Conservation (phyloP, 2,113 vertebrate species). For the Hippocampus barbouri region DNA sequence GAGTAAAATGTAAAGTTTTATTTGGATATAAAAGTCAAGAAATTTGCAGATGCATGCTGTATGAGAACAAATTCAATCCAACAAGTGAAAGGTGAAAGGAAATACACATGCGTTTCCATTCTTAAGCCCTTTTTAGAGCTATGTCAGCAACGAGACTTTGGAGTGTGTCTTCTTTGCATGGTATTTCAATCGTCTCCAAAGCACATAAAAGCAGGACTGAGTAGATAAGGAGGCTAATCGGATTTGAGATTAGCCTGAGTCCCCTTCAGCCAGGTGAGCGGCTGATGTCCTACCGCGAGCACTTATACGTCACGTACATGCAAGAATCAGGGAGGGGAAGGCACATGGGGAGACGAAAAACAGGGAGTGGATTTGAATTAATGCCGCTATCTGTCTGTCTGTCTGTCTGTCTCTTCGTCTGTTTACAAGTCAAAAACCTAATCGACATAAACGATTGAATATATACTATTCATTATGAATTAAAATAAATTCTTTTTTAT, state of each 20-base stretch:
- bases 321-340: conserved; percentile 9
- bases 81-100: too few species aligned
- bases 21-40: too few species aligned
- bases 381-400: not conserved
- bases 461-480: not conserved
- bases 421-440: not conserved
- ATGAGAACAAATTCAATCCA: too few species aligned
- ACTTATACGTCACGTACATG: conserved; percentile 33
- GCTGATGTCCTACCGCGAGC: conserved; percentile 42
- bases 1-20: too few species aligned
- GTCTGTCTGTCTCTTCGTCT: not conserved
- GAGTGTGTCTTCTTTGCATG: conserved; percentile 17
- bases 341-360: not conserved
- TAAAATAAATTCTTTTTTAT: not conserved
- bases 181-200: conserved; percentile 68
- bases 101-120: not conserved
- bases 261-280: conserved; percentile 60
- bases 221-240: conserved; percentile 71
- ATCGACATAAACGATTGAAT: not conserved
- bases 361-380: not conserved
- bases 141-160: too few species aligned
- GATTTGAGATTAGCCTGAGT: conserved; percentile 67
- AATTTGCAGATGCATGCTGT: too few species aligned
- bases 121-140: too few species aligned
- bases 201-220: conserved; percentile 70